Evolutionary conservation across 2,113 vertebrate genomes (phyloP).

Genomic region (Spheniscus mendiculus): DNA sequence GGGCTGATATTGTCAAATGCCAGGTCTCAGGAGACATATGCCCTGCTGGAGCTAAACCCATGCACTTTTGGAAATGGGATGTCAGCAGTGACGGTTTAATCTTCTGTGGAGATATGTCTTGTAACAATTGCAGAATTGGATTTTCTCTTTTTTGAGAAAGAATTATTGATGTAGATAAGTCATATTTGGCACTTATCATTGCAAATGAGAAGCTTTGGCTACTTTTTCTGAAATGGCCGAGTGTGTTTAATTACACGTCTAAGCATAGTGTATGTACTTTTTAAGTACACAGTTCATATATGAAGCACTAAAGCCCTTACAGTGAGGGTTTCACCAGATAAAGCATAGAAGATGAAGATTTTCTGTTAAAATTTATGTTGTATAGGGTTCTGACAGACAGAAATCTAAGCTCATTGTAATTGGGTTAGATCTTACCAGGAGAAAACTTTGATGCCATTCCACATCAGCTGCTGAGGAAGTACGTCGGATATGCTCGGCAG

Average conservation of each 20-base stretch:
- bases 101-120: not conserved
- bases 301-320: not conserved
- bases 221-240: not conserved
- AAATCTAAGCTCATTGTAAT: not conserved
- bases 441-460: slow-evolving; percentile 89
- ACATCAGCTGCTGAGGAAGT: slow-evolving; percentile 90
- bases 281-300: not conserved
- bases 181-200: not conserved
- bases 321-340: not conserved
- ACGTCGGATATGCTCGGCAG: slow-evolving; percentile 92
- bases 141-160: not conserved
- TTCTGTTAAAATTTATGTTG: not conserved
- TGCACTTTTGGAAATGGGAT: not conserved
- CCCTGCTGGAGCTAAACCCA: not conserved
- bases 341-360: not conserved
- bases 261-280: not conserved
- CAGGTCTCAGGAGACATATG: not conserved
- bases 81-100: not conserved
- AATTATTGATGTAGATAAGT: not conserved
- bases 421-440: slow-evolving; percentile 79
- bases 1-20: not conserved
- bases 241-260: not conserved
- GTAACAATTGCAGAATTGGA: not conserved
- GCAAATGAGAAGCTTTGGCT: not conserved
- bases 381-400: not conserved